phyloP scores from a whole-genome alignment of 2,888 invertebrate genomes.

The Allophyes oxyacanthae region DNA sequence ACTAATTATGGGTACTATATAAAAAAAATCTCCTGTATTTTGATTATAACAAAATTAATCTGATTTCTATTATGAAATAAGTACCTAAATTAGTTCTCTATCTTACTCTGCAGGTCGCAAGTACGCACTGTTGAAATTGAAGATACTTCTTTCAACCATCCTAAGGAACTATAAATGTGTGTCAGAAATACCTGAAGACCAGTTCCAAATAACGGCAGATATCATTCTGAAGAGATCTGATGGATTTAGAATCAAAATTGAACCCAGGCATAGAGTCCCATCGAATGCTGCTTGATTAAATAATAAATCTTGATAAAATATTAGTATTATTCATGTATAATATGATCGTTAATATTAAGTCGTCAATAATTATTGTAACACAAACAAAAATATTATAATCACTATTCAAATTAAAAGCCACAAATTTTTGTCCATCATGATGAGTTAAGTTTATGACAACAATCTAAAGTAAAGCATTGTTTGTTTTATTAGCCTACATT shows the following conservation, averaged over 20 bases:
- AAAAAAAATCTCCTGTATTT: no score
- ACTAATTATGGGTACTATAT: no score
- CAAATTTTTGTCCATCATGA: no score
- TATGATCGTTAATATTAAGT: constrained; percentile 9
- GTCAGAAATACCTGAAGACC: constrained; percentile 90
- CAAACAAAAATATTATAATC: not conserved
- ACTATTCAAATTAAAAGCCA: no score
- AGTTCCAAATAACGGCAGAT: constrained; percentile 92
- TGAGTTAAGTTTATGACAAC: no score
- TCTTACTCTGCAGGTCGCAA: constrained; percentile 89
- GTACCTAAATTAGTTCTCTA: no score
- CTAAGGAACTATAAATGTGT: constrained; percentile 91
- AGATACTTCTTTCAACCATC: constrained; percentile 92
- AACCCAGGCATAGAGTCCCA: constrained; percentile 88
- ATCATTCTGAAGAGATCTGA: constrained; percentile 93
- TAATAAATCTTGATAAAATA: constrained; percentile 3
- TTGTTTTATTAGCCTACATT: no score
- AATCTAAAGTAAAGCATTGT: no score
- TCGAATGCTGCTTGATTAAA: constrained; percentile 41
- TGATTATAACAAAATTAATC: no score
- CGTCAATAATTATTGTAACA: constrained; percentile 1
- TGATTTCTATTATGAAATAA: no score
- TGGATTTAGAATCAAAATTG: constrained; percentile 92
- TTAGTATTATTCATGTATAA: constrained; percentile 13
- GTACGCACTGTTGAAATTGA: constrained; percentile 93